Conservation (phyloP, 2,113 vertebrate genomes). For the Lanius collurio region DNA sequence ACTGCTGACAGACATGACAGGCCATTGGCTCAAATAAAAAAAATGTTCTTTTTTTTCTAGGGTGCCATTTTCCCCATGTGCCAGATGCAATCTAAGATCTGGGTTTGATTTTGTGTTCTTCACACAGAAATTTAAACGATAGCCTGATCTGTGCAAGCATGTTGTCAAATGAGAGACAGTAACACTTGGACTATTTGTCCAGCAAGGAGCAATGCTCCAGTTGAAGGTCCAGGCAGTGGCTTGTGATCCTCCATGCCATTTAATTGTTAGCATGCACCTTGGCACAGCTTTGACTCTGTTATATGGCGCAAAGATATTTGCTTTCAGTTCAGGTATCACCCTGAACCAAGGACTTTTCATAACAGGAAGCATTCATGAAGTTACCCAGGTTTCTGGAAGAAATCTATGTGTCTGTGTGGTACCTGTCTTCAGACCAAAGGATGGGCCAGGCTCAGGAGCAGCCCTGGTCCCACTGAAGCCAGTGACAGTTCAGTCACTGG, state of each 20-base stretch:
- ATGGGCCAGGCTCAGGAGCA: not conserved
- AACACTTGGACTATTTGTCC: not conserved
- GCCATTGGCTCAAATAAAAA: not conserved
- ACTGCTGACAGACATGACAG: not conserved
- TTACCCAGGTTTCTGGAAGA: not conserved
- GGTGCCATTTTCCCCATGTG: not conserved
- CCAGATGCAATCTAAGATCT: not conserved
- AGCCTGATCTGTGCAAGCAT: not conserved
- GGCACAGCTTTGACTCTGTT: not conserved
- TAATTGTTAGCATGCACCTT: not conserved
- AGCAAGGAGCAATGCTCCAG: not conserved
- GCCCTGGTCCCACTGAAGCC: not conserved
- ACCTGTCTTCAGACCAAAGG: not conserved
- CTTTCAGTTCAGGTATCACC: not conserved
- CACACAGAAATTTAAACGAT: not conserved
- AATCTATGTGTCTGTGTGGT: not conserved
- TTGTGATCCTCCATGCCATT: not conserved
- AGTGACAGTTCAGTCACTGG: not conserved
- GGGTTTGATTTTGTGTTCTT: not conserved
- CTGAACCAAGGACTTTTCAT: not conserved
- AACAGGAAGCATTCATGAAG: not conserved
- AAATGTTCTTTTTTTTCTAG: not conserved
- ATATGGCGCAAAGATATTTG: not conserved
- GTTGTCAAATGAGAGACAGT: not conserved
- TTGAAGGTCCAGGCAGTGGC: not conserved